Evolutionary conservation across 2,797 vertebrate species (phyloP), one percentile per base, ranked within the genome.

Genomic region (Cirrhinus mrigala): DNA sequence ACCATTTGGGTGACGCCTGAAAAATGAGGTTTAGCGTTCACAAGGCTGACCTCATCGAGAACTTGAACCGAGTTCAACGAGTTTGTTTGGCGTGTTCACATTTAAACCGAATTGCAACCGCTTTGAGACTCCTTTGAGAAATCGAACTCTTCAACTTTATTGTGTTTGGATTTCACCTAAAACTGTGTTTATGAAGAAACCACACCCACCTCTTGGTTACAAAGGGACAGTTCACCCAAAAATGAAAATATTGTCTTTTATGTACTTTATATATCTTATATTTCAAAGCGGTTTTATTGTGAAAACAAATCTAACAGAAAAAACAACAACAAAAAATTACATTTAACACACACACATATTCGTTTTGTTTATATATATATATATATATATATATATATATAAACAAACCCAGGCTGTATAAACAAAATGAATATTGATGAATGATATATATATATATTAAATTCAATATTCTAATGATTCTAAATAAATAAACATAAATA

Each of bases 281-380:
- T 64, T 64, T 73, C 8, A 74, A 74, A 74, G 9, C 11, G 24
- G 24, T 54, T 75, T 75, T n/a, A n/a, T 70, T 33, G 27, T 48
- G 24, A 75, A 54, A 73, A 48, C 2, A 2, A 27, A 9, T 27
- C 44, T 48, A 73, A 50, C 15, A 18, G 46, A 46, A 40, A 18
- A 2, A 40, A 10, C 9, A 14, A 12, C n/a, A 60, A 24, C 14
- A 60, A 24, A 24, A n/a, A 24, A n/a, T 33, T 33, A 33, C 33
- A 33, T 33, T 33, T n/a, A n/a, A n/a, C n/a, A n/a, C n/a, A n/a
- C n/a, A n/a, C n/a, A n/a, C n/a, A n/a, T n/a, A n/a, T n/a, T n/a
- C n/a, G n/a, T n/a, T n/a, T n/a, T n/a, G n/a, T n/a, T n/a, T n/a
- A n/a, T n/a, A n/a, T n/a, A n/a, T n/a, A n/a, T n/a, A n/a, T n/a